Base-by-base conservation (phyloP, 2,888 invertebrate species). In the Hypercompe scribonia region DNA sequence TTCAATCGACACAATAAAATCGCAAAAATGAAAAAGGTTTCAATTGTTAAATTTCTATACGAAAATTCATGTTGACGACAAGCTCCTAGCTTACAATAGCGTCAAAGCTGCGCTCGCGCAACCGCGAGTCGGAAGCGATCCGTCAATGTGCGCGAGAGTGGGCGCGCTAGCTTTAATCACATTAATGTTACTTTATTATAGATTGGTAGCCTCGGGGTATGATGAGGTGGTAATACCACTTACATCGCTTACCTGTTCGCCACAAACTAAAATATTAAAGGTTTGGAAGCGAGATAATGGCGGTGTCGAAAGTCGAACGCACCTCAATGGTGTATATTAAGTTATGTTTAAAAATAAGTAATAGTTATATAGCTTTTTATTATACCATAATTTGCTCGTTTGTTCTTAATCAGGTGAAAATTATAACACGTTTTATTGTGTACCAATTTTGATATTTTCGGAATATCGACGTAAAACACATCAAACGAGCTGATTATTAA, bases 61-160 rank as follows among this genome's bases (percentile, higher is more conserved):
- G 24, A 4, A 7, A 24, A 7, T 24, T 10, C 24, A 10, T 65
- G 15, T 28, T 11, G n/a, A 5, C 15, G 3, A 21, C 46, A 34
- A 74, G 71, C 74, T 71, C 74, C 28, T 42, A 34, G 64, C n/a
- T 68, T 74, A 71, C 33, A 64, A n/a, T 18, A n/a, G 4, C 64
- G 58, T 54, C 36, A 68, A 11, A 68, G 31, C 21, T 61, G 70
- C 70, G 66, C 68, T 65, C 71, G 71, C 80, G 72, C 68, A 58
- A 54, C 68, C 74, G 73, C 78, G 74, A 73, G 78, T 82, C 84
- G 85, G 85, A 85, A 85, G 84, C 77, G 77, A 85, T 85, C 85
- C 67, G 79, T 85, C 85, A 84, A 74, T 72, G 79, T 69, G 74
- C 71, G 36, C 70, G 82, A 77, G 81, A 80, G 81, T 81, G 79